These are phyloP conservation scores for Catocala sponsa DNA, from an alignment of 2,888 invertebrate species.

Conservation along the genomic window DNA sequence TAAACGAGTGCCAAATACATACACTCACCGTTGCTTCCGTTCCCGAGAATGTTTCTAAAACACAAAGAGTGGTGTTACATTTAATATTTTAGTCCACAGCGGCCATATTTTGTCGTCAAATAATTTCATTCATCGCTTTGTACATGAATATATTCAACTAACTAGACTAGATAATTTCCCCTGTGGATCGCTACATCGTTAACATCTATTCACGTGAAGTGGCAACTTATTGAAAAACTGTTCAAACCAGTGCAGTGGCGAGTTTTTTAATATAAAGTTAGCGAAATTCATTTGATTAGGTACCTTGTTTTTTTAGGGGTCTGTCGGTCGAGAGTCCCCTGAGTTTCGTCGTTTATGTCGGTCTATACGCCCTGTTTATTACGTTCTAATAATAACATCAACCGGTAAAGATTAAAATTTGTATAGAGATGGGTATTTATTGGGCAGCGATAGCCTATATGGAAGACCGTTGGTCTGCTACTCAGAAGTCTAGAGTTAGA, in stretches of 20 bases:
- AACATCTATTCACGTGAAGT: constrained; percentile 75
- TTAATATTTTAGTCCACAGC: neutral
- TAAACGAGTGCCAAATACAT: no score
- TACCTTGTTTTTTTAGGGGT: neutral
- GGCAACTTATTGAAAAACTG: constrained; percentile 51
- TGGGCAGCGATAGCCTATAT: no score
- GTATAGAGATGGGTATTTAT: no score
- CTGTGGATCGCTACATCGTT: constrained; percentile 75
- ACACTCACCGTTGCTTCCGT: no score
- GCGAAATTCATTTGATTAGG: neutral
- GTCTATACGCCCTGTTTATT: no score
- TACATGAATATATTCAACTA: constrained; percentile 59
- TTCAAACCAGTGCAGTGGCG: constrained; percentile 28
- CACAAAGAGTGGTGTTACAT: no score
- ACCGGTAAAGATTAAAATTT: no score
- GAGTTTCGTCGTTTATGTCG: no score
- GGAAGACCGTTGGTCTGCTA: no score
- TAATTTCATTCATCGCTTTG: constrained; percentile 34
- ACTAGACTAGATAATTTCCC: constrained; percentile 71
- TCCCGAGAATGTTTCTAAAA: no score
- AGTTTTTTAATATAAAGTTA: neutral
- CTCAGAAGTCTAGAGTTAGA: no score
- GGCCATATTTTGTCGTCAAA: constrained; percentile 27
- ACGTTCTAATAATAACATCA: no score
- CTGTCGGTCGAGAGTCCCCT: neutral